Base-by-base conservation (phyloP, 2,888 invertebrate species). In the Patella ulyssiponensis region DNA sequence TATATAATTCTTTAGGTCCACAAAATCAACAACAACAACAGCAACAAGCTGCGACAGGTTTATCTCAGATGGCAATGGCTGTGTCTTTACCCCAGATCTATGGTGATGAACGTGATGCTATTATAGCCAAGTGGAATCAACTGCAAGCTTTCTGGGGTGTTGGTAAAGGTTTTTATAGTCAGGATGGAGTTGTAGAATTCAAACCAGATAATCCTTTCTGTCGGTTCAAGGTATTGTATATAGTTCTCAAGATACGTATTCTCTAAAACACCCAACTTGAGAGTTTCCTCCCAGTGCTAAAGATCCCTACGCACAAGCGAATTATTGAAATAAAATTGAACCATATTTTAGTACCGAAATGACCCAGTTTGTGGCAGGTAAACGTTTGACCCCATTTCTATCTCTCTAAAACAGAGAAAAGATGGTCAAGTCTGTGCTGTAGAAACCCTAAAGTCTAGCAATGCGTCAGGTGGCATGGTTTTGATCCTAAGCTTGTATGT, bases 121-220 rank as follows among this genome's bases (percentile, higher is more conserved):
- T 97, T 52, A 93, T 99, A 53, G 97, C 97, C 3, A 96, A 96
- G 90, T 98, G 98, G 96, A 99, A 99, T 92, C 95, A 97, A 87
- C 93, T 99, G 73, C 98, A 98, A 92, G 91, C 91, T 4, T 88
- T 86, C 77, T 91, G 91, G 91, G 91, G 91, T 0, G 94, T 94
- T 17, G 98, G 97, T 90, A 93, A 94, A 90, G 94, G 93, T 12
- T 91, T 85, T 82, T 91, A 82, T 80, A 85, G 82, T 73, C 94
- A 94, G 75, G 94, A 94, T 84, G 95, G 95, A 9, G 95, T 94
- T 1, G 94, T 98, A 9, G 96, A 96, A 77, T 95, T 98, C 83
- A 96, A 95, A 73, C 95, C 96, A 77, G 95, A 96, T 87, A 98
- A 98, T 91, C 96, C 96, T 0, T 94, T 97, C 74, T 98, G 97